Base-by-base conservation (phyloP, 2,113 vertebrate species). In the Pseudopipra pipra region DNA sequence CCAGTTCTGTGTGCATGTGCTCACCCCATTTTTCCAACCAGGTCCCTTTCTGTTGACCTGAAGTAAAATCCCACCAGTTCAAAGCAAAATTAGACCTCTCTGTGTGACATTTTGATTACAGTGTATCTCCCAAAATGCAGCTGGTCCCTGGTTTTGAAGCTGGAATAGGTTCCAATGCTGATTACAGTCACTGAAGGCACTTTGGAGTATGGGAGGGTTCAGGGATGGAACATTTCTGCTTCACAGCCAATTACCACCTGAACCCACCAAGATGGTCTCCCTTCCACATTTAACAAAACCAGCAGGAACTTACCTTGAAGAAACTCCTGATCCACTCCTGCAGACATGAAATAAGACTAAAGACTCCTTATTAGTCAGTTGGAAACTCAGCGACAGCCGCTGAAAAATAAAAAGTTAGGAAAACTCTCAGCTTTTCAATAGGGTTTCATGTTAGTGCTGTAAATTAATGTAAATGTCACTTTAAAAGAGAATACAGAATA, bases 401-500 rank as follows among this genome's bases (percentile, higher is more conserved):
- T 83, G 92, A 93, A 96, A 97, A 96, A 95, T 90, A 97, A 85
- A 89, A 97, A 96, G 90, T 97, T 95, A 93, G 72, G 39, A 95
- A 96, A 72, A 63, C 90, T 82, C 85, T 90, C 62, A 85, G 62
- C 41, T 94, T 96, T 98, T 95, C 88, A 97, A 96, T 91, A 85
- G 96, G 90, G 75, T 87, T 96, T 96, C 95, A 81, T 87, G 94
- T 96, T 97, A 90, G 91, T 91, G 74, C 92, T 96, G 84, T 96
- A 97, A 97, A 97, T 98, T 95, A 97, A 97, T 97, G 91, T 96
- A 97, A 97, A 97, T 96, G 96, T 96, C 95, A 96, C 90, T 98
- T 98, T 96, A 97, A 97, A 98, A 97, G 92, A 90, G 96, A 97
- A 96, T 97, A 87, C 31, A 14, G 90, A 97, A 97, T 95, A 97